Percentiles rank a stretch among this genome's conserved stretches.
phyloP scores from a whole-genome alignment of 2,113 vertebrate species.

The Microtus ochrogaster region DNA sequence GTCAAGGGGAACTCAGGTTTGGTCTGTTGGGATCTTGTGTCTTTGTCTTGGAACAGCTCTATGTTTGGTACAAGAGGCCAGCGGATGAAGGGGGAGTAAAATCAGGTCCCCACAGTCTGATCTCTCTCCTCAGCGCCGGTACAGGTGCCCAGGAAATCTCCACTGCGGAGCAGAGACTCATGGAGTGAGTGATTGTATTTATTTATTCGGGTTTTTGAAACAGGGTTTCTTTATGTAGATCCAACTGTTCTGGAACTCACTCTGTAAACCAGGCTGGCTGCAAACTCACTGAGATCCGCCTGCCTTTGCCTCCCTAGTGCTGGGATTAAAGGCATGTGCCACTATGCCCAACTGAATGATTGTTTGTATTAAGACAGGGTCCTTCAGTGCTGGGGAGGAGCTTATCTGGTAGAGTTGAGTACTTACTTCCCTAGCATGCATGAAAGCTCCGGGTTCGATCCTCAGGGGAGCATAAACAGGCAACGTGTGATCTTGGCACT shows the following conservation, averaged over 20 bases:
- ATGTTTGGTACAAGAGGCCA: neutral
- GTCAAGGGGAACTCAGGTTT: neutral
- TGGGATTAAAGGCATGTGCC: neutral
- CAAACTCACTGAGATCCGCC: neutral
- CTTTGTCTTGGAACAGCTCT: neutral
- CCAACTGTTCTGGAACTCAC: neutral
- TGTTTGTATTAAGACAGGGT: neutral
- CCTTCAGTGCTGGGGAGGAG: neutral
- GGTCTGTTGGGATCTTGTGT: neutral
- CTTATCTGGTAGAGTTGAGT: too few species aligned
- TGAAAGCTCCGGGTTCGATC: neutral
- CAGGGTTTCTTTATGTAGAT: neutral
- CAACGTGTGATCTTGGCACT: neutral
- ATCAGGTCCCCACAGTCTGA: neutral
- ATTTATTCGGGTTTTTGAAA: neutral
- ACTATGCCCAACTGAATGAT: neutral
- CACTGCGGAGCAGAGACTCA: neutral
- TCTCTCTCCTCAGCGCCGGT: neutral
- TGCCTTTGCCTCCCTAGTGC: neutral
- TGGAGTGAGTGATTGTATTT: neutral
- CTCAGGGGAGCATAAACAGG: neutral
- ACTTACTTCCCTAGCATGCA: neutral
- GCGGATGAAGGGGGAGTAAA: too few species aligned
- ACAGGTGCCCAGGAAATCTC: neutral
- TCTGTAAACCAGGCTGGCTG: neutral